phyloP scores from a whole-genome alignment of 1,140 invertebrate species.

The Mamestra configurata region DNA sequence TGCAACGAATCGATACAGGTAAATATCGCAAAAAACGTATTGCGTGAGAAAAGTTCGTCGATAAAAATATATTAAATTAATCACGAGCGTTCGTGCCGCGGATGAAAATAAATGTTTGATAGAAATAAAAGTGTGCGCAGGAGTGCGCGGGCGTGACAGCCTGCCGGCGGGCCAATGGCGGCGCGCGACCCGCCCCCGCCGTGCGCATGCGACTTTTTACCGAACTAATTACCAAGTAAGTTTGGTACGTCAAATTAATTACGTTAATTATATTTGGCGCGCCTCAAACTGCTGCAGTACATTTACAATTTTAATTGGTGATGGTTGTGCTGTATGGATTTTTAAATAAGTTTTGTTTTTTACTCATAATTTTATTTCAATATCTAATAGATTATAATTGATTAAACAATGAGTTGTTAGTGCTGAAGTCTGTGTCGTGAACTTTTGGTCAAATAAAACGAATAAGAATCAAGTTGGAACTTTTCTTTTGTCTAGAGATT shows the following conservation, averaged over 20 bases:
- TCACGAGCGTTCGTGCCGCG: conserved; percentile 68
- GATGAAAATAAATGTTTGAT: conserved; percentile 64
- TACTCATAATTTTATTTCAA: background rate
- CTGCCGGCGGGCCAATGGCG: conserved; percentile 57
- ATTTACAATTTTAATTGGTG: conserved; percentile 61
- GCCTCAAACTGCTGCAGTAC: conserved; percentile 44
- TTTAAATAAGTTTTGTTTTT: background rate
- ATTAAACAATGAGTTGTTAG: background rate
- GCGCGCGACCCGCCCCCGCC: conserved; percentile 60
- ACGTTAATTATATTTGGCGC: conserved; percentile 68
- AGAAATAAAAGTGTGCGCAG: conserved; percentile 61
- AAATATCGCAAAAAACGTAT: conserved; percentile 68
- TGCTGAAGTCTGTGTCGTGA: too few relatives aligned
- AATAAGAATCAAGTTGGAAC: background rate
- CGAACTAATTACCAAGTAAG: conserved; percentile 66
- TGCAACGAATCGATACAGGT: conserved; percentile 42
- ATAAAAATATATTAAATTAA: conserved; percentile 83
- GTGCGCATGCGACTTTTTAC: conserved; percentile 64
- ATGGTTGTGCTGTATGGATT: conserved; percentile 33
- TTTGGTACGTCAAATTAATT: conserved; percentile 74
- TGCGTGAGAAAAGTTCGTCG: conserved; percentile 71
- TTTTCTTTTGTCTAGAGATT: background rate
- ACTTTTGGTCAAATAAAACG: background rate
- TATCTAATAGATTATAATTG: background rate
- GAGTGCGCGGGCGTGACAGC: conserved; percentile 48